These are phyloP conservation scores for Epizoanthus rinbou DNA, from an alignment of 92 coral and sea anemone genomes.

Conservation along the genomic window DNA sequence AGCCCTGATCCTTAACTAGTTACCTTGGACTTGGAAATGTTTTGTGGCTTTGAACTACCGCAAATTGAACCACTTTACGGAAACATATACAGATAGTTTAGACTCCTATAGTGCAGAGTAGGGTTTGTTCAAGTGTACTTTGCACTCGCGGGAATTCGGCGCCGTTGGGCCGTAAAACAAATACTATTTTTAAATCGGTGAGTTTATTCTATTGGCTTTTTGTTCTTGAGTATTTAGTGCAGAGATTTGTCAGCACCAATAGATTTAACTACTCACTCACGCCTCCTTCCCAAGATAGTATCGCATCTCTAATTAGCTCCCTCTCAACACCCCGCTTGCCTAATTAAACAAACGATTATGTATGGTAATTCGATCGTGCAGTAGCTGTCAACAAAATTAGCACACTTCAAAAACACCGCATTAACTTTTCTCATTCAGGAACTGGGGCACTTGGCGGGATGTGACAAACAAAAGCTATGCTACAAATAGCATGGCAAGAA, in stretches of 20 bases:
- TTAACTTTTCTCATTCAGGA: not conserved
- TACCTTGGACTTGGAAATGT: not conserved
- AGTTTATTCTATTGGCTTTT: not conserved
- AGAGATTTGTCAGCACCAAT: slow-evolving; percentile 4
- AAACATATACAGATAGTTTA: not conserved
- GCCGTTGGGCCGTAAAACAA: not conserved
- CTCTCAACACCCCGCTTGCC: slow-evolving; percentile 35
- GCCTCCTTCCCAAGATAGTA: slow-evolving; percentile 32
- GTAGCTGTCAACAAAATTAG: slow-evolving; percentile 30
- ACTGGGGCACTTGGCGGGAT: too few species aligned
- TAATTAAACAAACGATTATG: slow-evolving; percentile 45
- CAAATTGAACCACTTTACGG: slow-evolving; percentile 11
- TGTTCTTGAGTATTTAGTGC: slow-evolving; percentile 27
- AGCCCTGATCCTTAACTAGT: not conserved
- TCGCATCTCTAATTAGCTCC: slow-evolving; percentile 13
- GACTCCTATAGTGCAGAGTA: not conserved
- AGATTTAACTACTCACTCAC: not conserved
- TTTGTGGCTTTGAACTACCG: not conserved
- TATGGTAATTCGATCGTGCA: slow-evolving; percentile 42
- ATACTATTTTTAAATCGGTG: not conserved
- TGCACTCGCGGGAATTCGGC: not conserved
- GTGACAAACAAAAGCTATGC: not conserved
- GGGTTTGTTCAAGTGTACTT: not conserved
- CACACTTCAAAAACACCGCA: slow-evolving; percentile 36
- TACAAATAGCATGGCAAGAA: not conserved